Percentiles rank a stretch among this genome's conserved stretches.
phyloP scores from a whole-genome alignment of 2,113 vertebrate genomes.

The Mirza zaza region DNA sequence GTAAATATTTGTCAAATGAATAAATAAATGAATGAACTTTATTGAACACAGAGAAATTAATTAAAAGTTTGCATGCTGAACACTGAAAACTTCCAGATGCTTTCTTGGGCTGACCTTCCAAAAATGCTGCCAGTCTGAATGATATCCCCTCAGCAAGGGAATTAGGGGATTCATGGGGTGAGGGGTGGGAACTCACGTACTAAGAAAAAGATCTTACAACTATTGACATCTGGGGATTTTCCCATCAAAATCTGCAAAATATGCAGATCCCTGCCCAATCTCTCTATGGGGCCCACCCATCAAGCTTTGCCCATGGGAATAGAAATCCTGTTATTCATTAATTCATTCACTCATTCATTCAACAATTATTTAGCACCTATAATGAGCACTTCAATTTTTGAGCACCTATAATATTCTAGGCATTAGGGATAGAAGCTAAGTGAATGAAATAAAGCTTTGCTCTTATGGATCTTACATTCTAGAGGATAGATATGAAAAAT shows the following conservation, averaged over 20 bases:
- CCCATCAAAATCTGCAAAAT: not conserved
- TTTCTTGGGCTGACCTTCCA: not conserved
- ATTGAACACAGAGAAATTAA: constrained; percentile 30
- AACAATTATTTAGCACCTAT: not conserved
- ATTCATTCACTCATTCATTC: not conserved
- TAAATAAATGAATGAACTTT: not conserved
- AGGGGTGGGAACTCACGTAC: not conserved
- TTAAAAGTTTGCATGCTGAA: not conserved
- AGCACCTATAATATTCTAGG: not conserved
- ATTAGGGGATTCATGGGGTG: not conserved
- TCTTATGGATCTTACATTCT: not conserved
- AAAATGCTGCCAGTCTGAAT: not conserved
- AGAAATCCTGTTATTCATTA: not conserved
- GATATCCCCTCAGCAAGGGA: not conserved
- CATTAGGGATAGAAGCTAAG: not conserved
- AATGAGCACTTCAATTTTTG: not conserved
- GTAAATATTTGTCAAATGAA: constrained; percentile 33
- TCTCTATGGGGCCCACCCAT: not conserved
- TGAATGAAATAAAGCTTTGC: not conserved
- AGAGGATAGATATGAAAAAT: not conserved
- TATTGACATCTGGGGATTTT: not conserved
- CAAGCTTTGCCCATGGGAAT: not conserved
- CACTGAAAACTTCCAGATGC: not conserved
- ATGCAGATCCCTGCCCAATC: not conserved
- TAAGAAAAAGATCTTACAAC: not conserved